Conservation (phyloP, 2,797 vertebrate genomes). For the Melanotaenia pygmaea region DNA sequence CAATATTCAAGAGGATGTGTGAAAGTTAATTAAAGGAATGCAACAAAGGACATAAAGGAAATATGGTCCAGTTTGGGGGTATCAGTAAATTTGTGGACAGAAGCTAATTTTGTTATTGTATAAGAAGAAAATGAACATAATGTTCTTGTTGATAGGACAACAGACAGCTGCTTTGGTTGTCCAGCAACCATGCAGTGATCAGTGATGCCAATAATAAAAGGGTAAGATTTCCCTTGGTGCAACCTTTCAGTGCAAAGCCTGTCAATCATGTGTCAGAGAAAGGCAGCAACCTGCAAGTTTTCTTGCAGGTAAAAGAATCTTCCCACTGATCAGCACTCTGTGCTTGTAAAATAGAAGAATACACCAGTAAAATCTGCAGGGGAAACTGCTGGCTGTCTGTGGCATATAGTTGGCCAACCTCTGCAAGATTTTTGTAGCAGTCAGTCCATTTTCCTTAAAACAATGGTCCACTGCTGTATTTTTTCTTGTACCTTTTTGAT, state of each 20-base stretch:
- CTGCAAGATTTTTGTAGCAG: slow-evolving; percentile 1
- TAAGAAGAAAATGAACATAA: background rate
- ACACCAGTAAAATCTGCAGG: slow-evolving; percentile 3
- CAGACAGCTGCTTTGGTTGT: background rate
- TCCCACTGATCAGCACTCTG: background rate
- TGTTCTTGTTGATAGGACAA: background rate
- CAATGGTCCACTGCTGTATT: background rate
- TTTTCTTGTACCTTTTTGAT: background rate
- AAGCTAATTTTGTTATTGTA: slow-evolving; percentile 1
- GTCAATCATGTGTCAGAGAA: background rate
- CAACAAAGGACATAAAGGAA: slow-evolving; percentile 1
- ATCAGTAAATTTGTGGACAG: background rate
- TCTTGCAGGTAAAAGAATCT: background rate
- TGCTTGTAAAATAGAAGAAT: slow-evolving; percentile 4
- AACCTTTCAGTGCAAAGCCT: background rate
- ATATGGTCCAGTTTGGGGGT: background rate
- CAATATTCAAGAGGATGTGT: background rate
- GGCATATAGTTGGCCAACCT: background rate
- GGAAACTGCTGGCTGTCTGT: background rate
- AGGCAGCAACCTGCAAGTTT: slow-evolving; percentile 10
- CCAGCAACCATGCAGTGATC: background rate
- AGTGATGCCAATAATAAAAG: background rate
- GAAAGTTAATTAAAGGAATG: slow-evolving; percentile 1
- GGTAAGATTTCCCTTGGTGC: background rate
- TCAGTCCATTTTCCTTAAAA: slow-evolving; percentile 5